Evolutionary conservation across 2,113 vertebrate species (phyloP).

Genomic region (Vidua chalybeata): DNA sequence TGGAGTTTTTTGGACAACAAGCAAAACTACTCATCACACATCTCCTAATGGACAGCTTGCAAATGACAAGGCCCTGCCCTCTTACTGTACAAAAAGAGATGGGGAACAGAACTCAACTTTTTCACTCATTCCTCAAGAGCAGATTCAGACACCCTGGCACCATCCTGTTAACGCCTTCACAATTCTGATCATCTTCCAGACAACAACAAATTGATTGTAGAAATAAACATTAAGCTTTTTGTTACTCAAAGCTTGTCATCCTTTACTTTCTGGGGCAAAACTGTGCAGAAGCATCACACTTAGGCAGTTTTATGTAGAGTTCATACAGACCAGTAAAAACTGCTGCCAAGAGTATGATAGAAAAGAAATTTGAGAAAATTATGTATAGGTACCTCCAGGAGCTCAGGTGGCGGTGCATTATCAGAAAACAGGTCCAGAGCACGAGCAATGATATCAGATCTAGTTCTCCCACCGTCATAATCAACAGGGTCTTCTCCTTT

Average conservation of each 20-base stretch:
- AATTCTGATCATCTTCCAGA: neutral
- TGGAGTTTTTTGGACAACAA: neutral
- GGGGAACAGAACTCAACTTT: neutral
- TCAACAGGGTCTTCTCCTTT: constrained; percentile 92
- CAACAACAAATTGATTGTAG: neutral
- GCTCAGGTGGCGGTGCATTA: constrained; percentile 85
- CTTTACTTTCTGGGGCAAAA: neutral
- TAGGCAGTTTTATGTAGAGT: neutral
- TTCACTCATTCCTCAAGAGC: neutral
- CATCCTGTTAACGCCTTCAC: neutral
- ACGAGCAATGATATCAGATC: constrained; percentile 83
- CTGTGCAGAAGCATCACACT: neutral
- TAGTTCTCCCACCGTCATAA: constrained; percentile 89
- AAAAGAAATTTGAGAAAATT: neutral
- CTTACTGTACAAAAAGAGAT: neutral
- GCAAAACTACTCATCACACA: neutral
- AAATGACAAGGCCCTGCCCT: neutral
- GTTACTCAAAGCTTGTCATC: neutral
- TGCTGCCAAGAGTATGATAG: neutral
- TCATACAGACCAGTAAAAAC: neutral
- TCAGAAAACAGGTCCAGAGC: constrained; percentile 93
- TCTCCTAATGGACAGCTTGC: neutral
- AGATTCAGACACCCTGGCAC: neutral
- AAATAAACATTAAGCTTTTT: neutral
- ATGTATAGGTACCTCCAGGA: constrained; percentile 81